Evolutionary conservation across 2,888 invertebrate species (phyloP), one percentile per base, ranked within the genome.

Genomic region (Panorpa germanica): DNA sequence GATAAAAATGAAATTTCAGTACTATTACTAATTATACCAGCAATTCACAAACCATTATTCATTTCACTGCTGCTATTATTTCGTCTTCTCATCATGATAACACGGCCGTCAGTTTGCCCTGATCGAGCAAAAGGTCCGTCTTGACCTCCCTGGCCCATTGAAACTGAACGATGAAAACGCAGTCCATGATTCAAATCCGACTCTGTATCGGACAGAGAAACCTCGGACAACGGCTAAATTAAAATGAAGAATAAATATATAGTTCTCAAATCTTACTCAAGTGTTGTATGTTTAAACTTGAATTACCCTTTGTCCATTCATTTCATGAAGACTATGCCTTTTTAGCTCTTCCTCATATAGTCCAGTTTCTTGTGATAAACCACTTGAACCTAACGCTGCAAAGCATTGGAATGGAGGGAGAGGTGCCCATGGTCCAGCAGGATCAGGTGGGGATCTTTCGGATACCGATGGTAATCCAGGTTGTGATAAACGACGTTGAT

Each of bases 121-220:
- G 34, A 35, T 22, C 12, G 14, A 4, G 28, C 31, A 12, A 31
- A 31, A 12, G 13, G 25, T 12, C 16, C 32, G 32, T 4, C 25
- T 22, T 9, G 45, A 45, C 55, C 55, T 55, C 66, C 65, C 39
- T 66, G 66, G 0, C 83, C 83, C 78, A 86, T 85, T 0, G 86
- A 86, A 37, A 83, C 76, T 2, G 85, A 86, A 40, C 86, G 66
- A 44, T 82, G 85, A 39, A 86, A 82, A 29, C 71, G 61, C 9
- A 70, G 57, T 32, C 63, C 61, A 41, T 59, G 61, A 8, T 50
- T 50, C 31, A 53, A 50, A 23, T 63, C 64, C 10, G 55, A 52
- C 37, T 64, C 63, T 39, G 54, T 57, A 34, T 64, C 64, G 29
- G 61, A 59, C 40, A 60, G 45, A 4, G 62, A 61, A 32, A 59